Base-by-base conservation (phyloP, 1,140 invertebrate genomes). In the Leptinotarsa undecemlineata region DNA sequence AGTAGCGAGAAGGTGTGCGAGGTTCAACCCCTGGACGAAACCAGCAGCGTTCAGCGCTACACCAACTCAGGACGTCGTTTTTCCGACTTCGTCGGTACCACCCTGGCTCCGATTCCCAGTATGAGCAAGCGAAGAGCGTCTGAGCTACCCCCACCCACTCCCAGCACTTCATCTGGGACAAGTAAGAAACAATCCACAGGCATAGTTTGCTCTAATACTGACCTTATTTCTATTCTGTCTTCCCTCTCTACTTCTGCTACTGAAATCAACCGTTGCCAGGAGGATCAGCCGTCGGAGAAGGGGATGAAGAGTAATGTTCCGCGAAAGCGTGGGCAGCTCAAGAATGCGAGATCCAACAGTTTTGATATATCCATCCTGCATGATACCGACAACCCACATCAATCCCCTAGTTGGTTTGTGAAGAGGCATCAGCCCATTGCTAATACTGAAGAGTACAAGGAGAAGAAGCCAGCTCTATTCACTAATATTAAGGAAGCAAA, bases 1-100 rank as follows among this genome's bases (percentile, higher is more conserved):
- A 91, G 92, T 68, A 91, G 89, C 73, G 93, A 95, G 83, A 90
- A 91, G 74, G 90, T 95, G 1, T 94, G 92, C 82, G 93, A 95
- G 83, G 91, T 95, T 1, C 92, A 94, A 78, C 90, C 92, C 0
- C 79, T 94, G 3, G 92, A 93, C 75, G 91, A 92, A 74, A 87
- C 86, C 1, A 88, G 88, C 47, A 84, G 84, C 42, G 84, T 88
- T 3, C 87, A 90, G 74, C 87, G 90, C 2, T 91, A 90, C 80
- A 89, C 82, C 33, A 87, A 86, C 69, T 71, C 80, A 15, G 78
- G 76, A 4, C 87, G 92, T 19, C 88, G 93, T 21, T 93, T 90
- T 83, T 94, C 92, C 1, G 93, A 94, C 78, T 92, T 92, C 73
- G 87, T 90, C 0, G 85, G 90, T 2, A 85, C 88, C n/a, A 87